A percentile compares a stretch with the other conserved stretches of the same genome.
Conservation (phyloP, 1,140 invertebrate genomes). For the Lucilia sericata region DNA sequence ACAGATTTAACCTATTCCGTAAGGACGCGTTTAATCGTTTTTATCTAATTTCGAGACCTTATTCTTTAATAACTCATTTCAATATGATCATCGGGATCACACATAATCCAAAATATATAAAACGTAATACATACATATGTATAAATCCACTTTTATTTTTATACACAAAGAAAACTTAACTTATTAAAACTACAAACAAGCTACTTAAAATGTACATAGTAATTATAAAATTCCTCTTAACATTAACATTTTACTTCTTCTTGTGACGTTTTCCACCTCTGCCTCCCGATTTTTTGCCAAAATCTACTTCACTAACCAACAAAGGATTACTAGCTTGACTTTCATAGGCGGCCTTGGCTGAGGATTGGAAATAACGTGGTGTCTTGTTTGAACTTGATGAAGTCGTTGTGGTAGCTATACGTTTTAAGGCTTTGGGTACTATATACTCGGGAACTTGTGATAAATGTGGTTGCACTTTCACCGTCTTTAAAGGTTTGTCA, state of each 20-base stretch:
- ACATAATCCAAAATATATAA: too few relatives aligned
- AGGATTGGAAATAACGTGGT: slow-evolving; percentile 49
- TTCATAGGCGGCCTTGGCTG: slow-evolving; percentile 59
- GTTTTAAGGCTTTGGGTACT: slow-evolving; percentile 81
- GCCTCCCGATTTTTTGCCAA: slow-evolving; percentile 52
- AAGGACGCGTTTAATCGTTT: too few relatives aligned
- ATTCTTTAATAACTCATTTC: too few relatives aligned
- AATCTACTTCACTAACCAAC: slow-evolving; percentile 63
- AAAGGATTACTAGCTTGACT: slow-evolving; percentile 65
- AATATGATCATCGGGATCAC: too few relatives aligned
- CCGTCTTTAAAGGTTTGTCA: slow-evolving; percentile 91
- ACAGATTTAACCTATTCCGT: too few relatives aligned
- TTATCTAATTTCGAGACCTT: too few relatives aligned
- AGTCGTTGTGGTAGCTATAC: slow-evolving; percentile 70
- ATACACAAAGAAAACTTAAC: slow-evolving; percentile 30
- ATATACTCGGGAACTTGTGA: slow-evolving; percentile 96
- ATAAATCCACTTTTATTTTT: slow-evolving; percentile 10
- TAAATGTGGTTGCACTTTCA: slow-evolving; percentile 86
- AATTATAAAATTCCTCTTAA: neutral
- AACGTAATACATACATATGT: too few relatives aligned
- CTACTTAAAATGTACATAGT: slow-evolving; percentile 12
- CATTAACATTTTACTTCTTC: neutral
- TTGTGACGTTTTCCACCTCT: slow-evolving; percentile 39
- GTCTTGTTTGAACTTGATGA: slow-evolving; percentile 64
- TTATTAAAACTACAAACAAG: slow-evolving; percentile 32